These are phyloP conservation scores for Drosophila busckii DNA, from an alignment of 1,140 invertebrate species.

Conservation along the genomic window DNA sequence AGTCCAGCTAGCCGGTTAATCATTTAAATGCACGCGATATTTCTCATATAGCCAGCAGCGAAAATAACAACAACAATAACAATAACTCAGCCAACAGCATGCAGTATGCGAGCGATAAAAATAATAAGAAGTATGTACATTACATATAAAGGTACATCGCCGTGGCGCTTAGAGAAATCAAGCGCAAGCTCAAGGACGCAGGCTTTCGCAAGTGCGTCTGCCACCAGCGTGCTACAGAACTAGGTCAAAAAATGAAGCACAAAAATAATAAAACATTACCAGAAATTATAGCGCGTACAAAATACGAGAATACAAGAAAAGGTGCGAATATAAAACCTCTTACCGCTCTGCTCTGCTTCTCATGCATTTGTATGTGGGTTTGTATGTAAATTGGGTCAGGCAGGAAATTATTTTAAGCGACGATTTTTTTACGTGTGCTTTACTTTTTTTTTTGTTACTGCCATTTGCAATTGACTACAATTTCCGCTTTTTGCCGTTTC, in stretches of 20 bases:
- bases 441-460: conserved; percentile 3
- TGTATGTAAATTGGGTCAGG: conserved; percentile 4
- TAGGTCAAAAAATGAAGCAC: conserved; percentile 53
- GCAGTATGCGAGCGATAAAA: conserved; percentile 51
- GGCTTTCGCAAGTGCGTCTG: neutral
- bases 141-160: too few species aligned
- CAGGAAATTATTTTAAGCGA: conserved; percentile 31
- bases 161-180: too few species aligned
- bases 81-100: conserved; percentile 49
- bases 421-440: conserved; percentile 12
- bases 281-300: conserved; percentile 63
- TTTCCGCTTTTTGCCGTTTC: neutral
- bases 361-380: too few species aligned
- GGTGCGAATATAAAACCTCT: conserved; percentile 10
- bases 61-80: conserved; percentile 26
- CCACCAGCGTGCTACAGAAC: conserved; percentile 55
- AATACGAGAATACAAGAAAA: conserved; percentile 39
- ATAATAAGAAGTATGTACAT: conserved; percentile 41
- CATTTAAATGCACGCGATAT: conserved; percentile 76
- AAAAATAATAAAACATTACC: conserved; percentile 75
- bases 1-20: conserved; percentile 49
- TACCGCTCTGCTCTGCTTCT: too few species aligned
- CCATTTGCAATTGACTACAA: conserved; percentile 24
- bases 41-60: conserved; percentile 25
- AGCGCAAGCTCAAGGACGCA: too few species aligned